A percentile compares a stretch with the other conserved stretches of the same genome.
Conservation (phyloP, 1,140 invertebrate genomes). For the Eriocheir sinensis region DNA sequence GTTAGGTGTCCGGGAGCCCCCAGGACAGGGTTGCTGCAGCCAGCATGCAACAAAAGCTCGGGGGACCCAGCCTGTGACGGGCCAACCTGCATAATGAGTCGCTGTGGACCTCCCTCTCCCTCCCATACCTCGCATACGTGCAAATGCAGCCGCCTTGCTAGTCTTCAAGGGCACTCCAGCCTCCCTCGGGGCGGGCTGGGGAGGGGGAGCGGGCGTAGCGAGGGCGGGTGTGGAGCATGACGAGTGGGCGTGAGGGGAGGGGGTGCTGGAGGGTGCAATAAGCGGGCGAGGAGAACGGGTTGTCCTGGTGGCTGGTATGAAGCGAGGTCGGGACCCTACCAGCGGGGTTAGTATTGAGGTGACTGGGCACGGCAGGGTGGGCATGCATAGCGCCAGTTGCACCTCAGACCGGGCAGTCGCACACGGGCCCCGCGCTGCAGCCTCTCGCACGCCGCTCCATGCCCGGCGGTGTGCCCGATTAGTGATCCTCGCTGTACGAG, state of each 20-base stretch:
- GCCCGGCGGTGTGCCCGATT: not conserved
- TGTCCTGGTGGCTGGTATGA: slow-evolving; percentile 48
- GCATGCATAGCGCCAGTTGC: slow-evolving; percentile 75
- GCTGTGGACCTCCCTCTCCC: slow-evolving; percentile 34
- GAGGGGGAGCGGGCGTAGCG: not conserved
- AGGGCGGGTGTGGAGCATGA: not conserved
- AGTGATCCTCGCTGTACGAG: not conserved
- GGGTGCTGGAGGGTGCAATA: slow-evolving; percentile 54
- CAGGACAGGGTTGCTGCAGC: slow-evolving; percentile 68
- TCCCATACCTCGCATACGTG: slow-evolving; percentile 42
- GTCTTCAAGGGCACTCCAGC: not conserved
- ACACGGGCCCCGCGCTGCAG: not conserved
- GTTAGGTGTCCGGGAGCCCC: slow-evolving; percentile 20
- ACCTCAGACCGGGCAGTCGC: slow-evolving; percentile 37
- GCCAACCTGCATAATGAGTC: slow-evolving; percentile 73
- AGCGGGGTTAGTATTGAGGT: slow-evolving; percentile 68
- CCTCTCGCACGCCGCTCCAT: slow-evolving; percentile 24
- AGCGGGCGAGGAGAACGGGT: slow-evolving; percentile 58
- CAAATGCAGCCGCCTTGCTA: not conserved
- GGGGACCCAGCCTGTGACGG: slow-evolving; percentile 71
- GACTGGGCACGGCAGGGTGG: slow-evolving; percentile 72
- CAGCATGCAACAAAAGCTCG: slow-evolving; percentile 73
- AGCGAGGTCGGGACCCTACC: slow-evolving; percentile 60
- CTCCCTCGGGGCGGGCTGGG: not conserved
- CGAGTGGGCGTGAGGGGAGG: slow-evolving; percentile 9